Evolutionary conservation across 2,113 vertebrate genomes (phyloP).

Genomic region (Paratilapia polleni): DNA sequence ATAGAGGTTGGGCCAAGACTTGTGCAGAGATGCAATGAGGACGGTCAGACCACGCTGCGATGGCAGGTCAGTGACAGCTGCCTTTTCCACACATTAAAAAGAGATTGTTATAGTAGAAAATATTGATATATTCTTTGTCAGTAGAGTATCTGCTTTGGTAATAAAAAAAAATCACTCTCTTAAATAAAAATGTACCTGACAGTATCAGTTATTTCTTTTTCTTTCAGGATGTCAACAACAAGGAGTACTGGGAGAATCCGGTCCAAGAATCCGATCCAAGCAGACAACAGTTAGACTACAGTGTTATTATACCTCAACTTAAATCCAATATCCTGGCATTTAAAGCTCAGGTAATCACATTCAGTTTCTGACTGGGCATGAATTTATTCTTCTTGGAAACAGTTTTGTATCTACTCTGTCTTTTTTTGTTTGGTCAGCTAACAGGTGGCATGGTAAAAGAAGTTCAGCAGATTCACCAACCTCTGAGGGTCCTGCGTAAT

Average conservation of each 20-base stretch:
- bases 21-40: conserved; percentile 21
- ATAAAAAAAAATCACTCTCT: neutral
- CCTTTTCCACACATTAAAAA: neutral
- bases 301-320: conserved; percentile 74
- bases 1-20: conserved; percentile 60
- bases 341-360: conserved; percentile 82
- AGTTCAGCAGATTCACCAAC: conserved; percentile 75
- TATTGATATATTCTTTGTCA: neutral
- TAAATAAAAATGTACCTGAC: neutral
- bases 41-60: neutral
- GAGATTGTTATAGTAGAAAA: too few relatives aligned
- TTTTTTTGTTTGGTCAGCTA: conserved; percentile 75
- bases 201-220: neutral
- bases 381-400: neutral
- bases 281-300: conserved; percentile 72
- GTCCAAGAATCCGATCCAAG: conserved; percentile 72
- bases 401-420: neutral
- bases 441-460: conserved; percentile 78
- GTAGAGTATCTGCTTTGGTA: neutral
- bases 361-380: neutral
- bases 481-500: conserved; percentile 82
- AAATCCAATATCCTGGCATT: conserved; percentile 76
- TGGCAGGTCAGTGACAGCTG: conserved; percentile 12
- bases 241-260: conserved; percentile 86
- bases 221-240: conserved; percentile 81